These are phyloP conservation scores for Cranoglanis bouderius DNA, from an alignment of 2,113 vertebrate species.

Conservation along the genomic window DNA sequence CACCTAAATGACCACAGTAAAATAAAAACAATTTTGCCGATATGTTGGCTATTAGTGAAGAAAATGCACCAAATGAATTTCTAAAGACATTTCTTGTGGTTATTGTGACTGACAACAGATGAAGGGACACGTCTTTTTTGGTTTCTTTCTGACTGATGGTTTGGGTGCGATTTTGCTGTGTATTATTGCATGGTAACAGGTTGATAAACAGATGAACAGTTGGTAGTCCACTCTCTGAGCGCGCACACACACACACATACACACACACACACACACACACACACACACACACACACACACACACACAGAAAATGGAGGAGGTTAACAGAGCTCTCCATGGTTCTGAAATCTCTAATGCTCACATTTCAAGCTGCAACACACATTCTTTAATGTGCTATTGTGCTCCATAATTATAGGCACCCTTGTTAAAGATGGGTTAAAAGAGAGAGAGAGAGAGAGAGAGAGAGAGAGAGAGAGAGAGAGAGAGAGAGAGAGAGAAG, in stretches of 20 bases:
- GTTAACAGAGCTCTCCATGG: conserved; percentile 41
- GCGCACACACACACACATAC: neutral
- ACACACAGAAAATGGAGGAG: neutral
- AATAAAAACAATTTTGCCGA: neutral
- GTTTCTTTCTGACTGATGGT: conserved; percentile 36
- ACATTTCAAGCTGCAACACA: neutral
- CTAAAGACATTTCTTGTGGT: conserved; percentile 44
- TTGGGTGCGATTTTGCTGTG: conserved; percentile 44
- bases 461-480: too few relatives aligned
- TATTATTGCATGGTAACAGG: conserved; percentile 54
- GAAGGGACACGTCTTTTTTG: neutral
- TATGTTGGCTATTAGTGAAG: neutral
- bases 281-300: neutral
- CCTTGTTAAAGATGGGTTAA: neutral
- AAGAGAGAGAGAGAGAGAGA: too few relatives aligned
- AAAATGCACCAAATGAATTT: conserved; percentile 51
- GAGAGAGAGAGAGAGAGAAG: too few relatives aligned
- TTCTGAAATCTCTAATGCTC: conserved; percentile 27
- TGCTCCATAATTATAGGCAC: neutral
- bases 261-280: neutral
- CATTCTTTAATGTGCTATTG: neutral
- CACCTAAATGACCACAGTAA: neutral
- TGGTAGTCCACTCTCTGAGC: conserved; percentile 27
- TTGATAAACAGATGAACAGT: conserved; percentile 49
- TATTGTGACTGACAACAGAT: neutral